phyloP scores from a whole-genome alignment of 30 jellyfish, hydroid and myxozoan species.

The Pelagia noctiluca region DNA sequence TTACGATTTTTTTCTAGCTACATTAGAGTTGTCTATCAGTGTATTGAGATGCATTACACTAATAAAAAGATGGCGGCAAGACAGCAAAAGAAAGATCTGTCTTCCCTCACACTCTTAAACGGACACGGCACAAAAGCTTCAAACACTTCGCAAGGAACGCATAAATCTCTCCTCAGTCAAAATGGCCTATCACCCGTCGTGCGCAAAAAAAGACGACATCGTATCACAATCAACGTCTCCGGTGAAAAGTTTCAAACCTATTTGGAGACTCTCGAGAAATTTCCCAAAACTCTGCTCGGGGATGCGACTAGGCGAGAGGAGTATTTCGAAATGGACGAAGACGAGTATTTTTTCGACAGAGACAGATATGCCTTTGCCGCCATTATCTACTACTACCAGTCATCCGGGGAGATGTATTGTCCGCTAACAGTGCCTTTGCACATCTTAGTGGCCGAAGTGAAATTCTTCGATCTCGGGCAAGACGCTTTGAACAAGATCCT shows the following conservation, averaged over 20 bases:
- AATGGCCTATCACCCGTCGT: neutral
- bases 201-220: slow-evolving; percentile 5
- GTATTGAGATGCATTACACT: no score
- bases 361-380: slow-evolving; percentile 95
- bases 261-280: slow-evolving; percentile 82
- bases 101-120: no score
- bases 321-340: slow-evolving; percentile 78
- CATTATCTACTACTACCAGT: slow-evolving; percentile 82
- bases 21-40: no score
- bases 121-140: no score
- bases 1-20: no score
- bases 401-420: slow-evolving; percentile 91
- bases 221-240: slow-evolving; percentile 89
- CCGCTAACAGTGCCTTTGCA: slow-evolving; percentile 96
- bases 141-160: no score
- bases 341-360: slow-evolving; percentile 95
- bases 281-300: slow-evolving; percentile 94
- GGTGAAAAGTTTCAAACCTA: slow-evolving; percentile 96
- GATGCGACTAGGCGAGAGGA: slow-evolving; percentile 61
- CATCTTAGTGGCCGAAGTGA: slow-evolving; percentile 87
- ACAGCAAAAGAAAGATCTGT: no score
- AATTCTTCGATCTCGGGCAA: slow-evolving; percentile 89
- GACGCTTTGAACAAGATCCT: slow-evolving; percentile 88
- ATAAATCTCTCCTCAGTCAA: neutral
- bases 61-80: no score